Percentiles rank a stretch among this genome's conserved stretches.
These are phyloP conservation scores for Acanthornis magna DNA, from an alignment of 2,797 vertebrate genomes.

Conservation along the genomic window DNA sequence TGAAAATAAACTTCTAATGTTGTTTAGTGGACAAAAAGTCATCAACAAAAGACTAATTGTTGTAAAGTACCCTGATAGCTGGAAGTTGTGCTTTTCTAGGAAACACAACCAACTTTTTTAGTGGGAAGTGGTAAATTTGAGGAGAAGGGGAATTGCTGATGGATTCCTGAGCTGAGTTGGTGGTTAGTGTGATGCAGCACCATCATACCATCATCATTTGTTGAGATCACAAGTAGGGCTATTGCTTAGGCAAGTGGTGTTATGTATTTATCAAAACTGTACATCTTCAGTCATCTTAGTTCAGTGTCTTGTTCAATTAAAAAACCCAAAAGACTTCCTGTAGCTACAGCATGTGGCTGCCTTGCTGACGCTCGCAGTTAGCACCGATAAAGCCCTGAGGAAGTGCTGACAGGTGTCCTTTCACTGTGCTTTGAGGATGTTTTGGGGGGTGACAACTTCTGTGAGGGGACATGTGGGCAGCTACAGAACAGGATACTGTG, in stretches of 20 bases:
- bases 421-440: background rate
- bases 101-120: background rate
- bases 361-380: background rate
- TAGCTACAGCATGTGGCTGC: background rate
- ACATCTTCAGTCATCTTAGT: background rate
- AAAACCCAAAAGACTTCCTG: background rate
- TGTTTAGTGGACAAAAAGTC: background rate
- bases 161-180: background rate
- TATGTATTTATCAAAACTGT: fast-evolving
- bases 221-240: background rate
- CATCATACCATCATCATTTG: background rate
- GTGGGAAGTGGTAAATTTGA: background rate
- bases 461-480: background rate
- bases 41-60: background rate
- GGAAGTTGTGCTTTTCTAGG: background rate
- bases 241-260: background rate
- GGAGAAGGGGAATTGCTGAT: background rate
- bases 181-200: background rate
- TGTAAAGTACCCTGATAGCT: background rate
- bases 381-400: background rate
- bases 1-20: background rate
- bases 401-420: background rate
- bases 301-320: background rate
- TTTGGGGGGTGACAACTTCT: background rate
- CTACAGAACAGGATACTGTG: background rate